Conservation (phyloP, 2,113 vertebrate species). For the Centrocercus urophasianus region DNA sequence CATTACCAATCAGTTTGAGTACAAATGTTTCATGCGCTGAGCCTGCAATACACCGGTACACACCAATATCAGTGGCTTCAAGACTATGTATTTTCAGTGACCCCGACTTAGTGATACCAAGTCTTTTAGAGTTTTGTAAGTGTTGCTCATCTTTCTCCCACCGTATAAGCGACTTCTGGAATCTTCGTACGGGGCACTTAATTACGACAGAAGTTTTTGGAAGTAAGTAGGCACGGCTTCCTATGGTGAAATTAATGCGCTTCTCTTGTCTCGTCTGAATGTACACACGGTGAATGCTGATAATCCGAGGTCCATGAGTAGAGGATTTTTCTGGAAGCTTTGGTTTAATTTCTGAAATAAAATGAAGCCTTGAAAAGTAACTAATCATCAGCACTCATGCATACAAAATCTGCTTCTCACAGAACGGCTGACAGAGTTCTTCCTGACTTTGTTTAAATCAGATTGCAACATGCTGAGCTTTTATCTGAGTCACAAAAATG, state of each 20-base stretch:
- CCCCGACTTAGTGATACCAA: constrained; percentile 86
- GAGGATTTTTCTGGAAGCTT: constrained; percentile 67
- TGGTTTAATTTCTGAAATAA: constrained; percentile 65
- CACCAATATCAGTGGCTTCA: constrained; percentile 78
- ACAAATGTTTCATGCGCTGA: constrained; percentile 80
- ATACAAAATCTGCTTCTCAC: constrained; percentile 20
- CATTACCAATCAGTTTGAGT: constrained; percentile 87
- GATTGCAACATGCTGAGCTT: constrained; percentile 9
- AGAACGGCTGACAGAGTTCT: not conserved
- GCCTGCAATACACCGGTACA: constrained; percentile 87
- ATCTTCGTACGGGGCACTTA: constrained; percentile 86
- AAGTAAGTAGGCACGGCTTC: constrained; percentile 88
- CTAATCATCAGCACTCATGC: not conserved
- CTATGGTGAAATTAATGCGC: constrained; percentile 87
- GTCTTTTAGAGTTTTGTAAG: constrained; percentile 80
- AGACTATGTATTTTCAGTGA: constrained; percentile 87
- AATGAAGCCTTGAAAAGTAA: constrained; percentile 23
- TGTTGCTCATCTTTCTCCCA: constrained; percentile 88
- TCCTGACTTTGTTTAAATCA: constrained; percentile 6
- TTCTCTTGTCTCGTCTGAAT: constrained; percentile 89
- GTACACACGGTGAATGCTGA: constrained; percentile 83
- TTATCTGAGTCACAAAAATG: constrained; percentile 47
- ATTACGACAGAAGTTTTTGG: constrained; percentile 91
- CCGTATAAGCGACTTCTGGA: constrained; percentile 85
- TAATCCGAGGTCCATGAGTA: constrained; percentile 78